phyloP scores from a whole-genome alignment of 2,113 vertebrate genomes.

The Cebidichthys violaceus region DNA sequence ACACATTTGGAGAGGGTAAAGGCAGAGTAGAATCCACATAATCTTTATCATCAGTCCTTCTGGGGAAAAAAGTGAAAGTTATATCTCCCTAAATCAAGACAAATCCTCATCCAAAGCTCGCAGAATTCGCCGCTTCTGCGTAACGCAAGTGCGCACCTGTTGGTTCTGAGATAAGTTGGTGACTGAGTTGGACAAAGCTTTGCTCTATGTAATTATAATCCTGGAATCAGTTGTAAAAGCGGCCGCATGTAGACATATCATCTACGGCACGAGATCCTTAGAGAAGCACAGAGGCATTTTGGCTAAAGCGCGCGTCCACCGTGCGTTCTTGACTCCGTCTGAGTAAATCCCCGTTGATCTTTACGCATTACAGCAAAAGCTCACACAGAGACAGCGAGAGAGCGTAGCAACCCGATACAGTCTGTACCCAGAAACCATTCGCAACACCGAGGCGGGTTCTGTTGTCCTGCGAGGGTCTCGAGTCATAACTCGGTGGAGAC shows the following conservation, averaged over 20 bases:
- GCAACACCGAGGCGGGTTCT: constrained; percentile 48
- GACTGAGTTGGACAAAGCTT: constrained; percentile 42
- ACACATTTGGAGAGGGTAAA: constrained; percentile 85
- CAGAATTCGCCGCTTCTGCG: constrained; percentile 42
- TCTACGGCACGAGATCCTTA: constrained; percentile 24
- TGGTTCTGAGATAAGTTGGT: constrained; percentile 67
- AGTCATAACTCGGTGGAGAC: constrained; percentile 64
- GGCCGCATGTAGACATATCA: constrained; percentile 31
- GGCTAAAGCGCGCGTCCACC: constrained; percentile 48
- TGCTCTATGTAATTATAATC: constrained; percentile 33
- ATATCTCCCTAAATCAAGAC: constrained; percentile 77
- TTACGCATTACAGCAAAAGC: constrained; percentile 62
- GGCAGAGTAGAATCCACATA: constrained; percentile 92
- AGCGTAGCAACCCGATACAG: constrained; percentile 67
- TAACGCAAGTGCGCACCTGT: constrained; percentile 87
- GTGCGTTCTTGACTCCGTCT: constrained; percentile 55
- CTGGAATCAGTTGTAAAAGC: constrained; percentile 39
- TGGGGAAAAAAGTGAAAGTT: constrained; percentile 61
- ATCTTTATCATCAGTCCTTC: constrained; percentile 87
- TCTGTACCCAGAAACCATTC: constrained; percentile 47
- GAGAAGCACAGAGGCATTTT: constrained; percentile 57
- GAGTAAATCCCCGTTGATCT: constrained; percentile 57
- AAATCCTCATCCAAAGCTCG: constrained; percentile 50
- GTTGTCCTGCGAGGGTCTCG: constrained; percentile 64
- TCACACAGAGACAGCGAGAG: constrained; percentile 31